Percentiles rank a stretch among this genome's conserved stretches.
Evolutionary conservation across 2,888 invertebrate genomes (phyloP).

Genomic region (Corbicula japonica): DNA sequence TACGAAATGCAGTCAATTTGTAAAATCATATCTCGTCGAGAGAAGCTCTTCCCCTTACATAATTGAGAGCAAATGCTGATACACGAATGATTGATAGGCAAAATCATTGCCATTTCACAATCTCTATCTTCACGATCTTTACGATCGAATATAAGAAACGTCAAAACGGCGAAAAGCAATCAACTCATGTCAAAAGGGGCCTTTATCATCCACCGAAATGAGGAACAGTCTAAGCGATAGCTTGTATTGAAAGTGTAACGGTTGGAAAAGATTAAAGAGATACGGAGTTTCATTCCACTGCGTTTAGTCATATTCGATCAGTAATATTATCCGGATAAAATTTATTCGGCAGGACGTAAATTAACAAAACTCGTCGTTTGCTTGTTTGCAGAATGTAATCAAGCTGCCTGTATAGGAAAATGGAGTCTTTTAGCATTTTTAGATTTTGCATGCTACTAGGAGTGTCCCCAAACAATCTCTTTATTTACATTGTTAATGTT

Average conservation of each 20-base stretch:
- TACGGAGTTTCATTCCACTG: slow-evolving; percentile 13
- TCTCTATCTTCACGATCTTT: slow-evolving; percentile 10
- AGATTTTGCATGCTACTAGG: no score
- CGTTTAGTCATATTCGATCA: slow-evolving; percentile 30
- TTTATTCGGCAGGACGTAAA: no score
- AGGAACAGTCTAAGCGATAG: not conserved
- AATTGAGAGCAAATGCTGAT: slow-evolving; percentile 19
- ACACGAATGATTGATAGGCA: slow-evolving; percentile 21
- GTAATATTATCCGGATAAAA: no score
- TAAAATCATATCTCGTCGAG: not conserved
- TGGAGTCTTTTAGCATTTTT: no score
- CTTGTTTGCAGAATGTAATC: no score
- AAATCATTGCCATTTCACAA: slow-evolving; percentile 13
- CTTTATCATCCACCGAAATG: slow-evolving; percentile 14
- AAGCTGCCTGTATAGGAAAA: no score
- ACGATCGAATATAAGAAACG: slow-evolving; percentile 27
- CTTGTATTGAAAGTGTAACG: slow-evolving; percentile 14
- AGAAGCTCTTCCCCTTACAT: slow-evolving; percentile 7
- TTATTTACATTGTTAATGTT: no score
- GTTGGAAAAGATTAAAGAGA: slow-evolving; percentile 19
- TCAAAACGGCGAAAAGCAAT: slow-evolving; percentile 46
- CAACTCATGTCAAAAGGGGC: slow-evolving; percentile 46
- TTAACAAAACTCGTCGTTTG: no score
- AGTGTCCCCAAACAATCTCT: no score
- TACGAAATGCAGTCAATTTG: no score